phyloP scores from a whole-genome alignment of 2,888 invertebrate genomes.

The Ernsta delagoae region DNA sequence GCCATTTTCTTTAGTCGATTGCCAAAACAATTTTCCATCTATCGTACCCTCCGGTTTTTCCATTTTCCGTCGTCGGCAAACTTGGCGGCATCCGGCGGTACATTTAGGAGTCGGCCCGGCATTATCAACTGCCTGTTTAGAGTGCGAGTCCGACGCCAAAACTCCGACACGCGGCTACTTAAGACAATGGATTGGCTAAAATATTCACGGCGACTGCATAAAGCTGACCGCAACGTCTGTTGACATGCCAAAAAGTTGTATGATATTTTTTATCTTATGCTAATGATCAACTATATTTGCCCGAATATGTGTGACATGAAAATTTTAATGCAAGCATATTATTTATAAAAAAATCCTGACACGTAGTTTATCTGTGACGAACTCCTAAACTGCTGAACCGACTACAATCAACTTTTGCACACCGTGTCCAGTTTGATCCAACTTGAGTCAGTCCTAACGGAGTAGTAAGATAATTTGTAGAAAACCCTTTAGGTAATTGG shows the following conservation, averaged over 20 bases:
- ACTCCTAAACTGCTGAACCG: no score
- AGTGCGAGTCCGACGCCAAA: conserved; percentile 49
- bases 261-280: conserved; percentile 11
- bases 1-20: conserved; percentile 72
- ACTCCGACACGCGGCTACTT: conserved; percentile 51
- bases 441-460: no score
- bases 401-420: no score
- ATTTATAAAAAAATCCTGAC: no score
- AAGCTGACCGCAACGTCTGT: conserved; percentile 31
- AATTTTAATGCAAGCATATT: no score
- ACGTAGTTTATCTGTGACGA: no score
- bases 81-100: conserved; percentile 68
- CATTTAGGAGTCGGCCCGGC: conserved; percentile 61
- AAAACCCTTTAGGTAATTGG: no score
- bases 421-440: no score
- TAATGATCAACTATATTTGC: background rate
- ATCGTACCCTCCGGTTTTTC: conserved; percentile 69
- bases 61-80: conserved; percentile 72
- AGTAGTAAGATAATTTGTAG: no score
- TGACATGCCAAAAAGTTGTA: conserved; percentile 27
- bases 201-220: conserved; percentile 31
- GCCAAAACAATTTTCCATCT: conserved; percentile 78
- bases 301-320: background rate
- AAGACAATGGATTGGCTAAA: conserved; percentile 47
- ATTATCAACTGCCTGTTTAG: conserved; percentile 55